phyloP scores from a whole-genome alignment of 2,797 vertebrate genomes.

The Potorous gilbertii region DNA sequence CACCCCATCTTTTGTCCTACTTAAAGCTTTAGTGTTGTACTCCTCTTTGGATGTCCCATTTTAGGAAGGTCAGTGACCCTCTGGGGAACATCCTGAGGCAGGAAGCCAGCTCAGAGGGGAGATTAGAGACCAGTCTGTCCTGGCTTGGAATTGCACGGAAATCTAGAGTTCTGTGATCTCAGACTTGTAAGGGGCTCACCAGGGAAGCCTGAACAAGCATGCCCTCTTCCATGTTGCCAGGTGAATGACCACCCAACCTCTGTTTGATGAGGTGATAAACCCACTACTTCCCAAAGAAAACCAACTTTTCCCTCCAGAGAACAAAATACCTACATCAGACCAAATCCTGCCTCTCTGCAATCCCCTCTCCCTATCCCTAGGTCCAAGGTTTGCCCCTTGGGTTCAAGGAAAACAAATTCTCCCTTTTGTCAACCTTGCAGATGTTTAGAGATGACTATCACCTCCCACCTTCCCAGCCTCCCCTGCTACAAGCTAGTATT shows the following conservation, averaged over 20 bases:
- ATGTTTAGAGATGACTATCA: neutral
- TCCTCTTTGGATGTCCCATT: neutral
- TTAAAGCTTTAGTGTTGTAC: neutral
- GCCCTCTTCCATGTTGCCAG: neutral
- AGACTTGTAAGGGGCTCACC: neutral
- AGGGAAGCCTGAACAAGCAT: neutral
- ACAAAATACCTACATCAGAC: neutral
- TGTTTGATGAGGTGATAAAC: neutral
- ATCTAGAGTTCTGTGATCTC: neutral
- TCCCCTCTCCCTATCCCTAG: neutral
- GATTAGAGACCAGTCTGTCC: neutral
- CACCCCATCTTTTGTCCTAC: neutral
- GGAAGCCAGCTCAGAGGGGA: neutral
- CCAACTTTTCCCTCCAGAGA: neutral
- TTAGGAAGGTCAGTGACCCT: neutral
- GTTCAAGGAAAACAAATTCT: neutral
- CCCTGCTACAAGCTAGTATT: neutral
- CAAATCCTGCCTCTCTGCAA: neutral
- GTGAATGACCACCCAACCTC: neutral
- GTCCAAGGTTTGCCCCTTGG: neutral
- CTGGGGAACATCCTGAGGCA: neutral
- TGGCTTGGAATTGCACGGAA: neutral
- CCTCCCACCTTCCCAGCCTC: neutral
- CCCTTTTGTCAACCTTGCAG: neutral
- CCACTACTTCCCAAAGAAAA: neutral